Evolutionary conservation across 1,140 invertebrate genomes (phyloP), one percentile per base, ranked within the genome.

Genomic region (Druon quercuslanigerum): DNA sequence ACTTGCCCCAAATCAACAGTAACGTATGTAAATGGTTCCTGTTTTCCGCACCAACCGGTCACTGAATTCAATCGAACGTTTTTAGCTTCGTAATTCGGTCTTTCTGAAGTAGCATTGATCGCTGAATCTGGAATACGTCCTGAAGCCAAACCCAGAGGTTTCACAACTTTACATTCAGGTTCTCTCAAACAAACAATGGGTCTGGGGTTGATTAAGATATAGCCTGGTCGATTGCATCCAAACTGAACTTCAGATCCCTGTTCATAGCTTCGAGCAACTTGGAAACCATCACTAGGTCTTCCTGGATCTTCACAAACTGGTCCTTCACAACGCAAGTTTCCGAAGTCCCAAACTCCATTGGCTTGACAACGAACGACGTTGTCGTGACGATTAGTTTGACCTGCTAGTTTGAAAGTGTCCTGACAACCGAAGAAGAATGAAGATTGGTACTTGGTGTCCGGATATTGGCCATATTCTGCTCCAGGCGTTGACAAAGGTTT

Each of bases 361-460:
- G 95, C 95, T 92, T 96, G 95, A 90, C 98, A 99, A 72, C 96
- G 94, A 0, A 99, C 97, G 19, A 98, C 95, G 86, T 98, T 98
- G 84, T 99, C 97, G 82, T 97, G 96, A 82, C 95, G 95, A 51
- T 94, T 96, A 0, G 96, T 98, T 92, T 98, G 97, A 5, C 98
- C 98, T 40, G 97, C 97, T 25, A 99, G 90, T 86, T 97, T 97
- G 87, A 99, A 99, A 0, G 98, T 98, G 85, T 98, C 96, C 92
- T 99, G 97, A 88, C 98, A 99, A 51, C 97, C 97, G 87, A 99
- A 99, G 92, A 97, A 97, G 92, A 99, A 99, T 1, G 95, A 97
- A 40, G 97, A 97, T 89, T 97, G 96, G 85, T 95, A 98, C 88
- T 95, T 95, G 0, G 97, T 98, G 85, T 98, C 97, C 14, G 94